phyloP scores from a whole-genome alignment of 1,140 invertebrate species.

The Eubasilissa regina region DNA sequence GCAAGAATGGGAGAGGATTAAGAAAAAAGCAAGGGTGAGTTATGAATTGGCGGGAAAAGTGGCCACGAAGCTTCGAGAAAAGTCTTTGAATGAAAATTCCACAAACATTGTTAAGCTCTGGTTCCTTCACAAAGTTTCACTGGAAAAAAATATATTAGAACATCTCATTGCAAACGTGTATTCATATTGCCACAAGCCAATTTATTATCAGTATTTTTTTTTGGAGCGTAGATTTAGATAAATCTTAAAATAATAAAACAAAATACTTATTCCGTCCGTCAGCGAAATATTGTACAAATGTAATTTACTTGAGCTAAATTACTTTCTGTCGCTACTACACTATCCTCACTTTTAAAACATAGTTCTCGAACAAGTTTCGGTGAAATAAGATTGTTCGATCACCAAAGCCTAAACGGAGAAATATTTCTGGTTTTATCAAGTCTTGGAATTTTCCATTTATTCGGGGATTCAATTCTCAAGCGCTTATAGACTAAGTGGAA shows the following conservation, averaged over 20 bases:
- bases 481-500: slow-evolving; percentile 52
- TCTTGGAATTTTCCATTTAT: slow-evolving; percentile 37
- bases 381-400: slow-evolving; percentile 22
- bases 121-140: neutral
- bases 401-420: slow-evolving; percentile 20
- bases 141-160: neutral
- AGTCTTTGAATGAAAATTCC: slow-evolving; percentile 45
- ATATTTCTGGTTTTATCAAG: slow-evolving; percentile 43
- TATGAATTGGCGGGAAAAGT: slow-evolving; percentile 56
- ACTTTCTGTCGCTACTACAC: slow-evolving; percentile 8
- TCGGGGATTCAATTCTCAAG: slow-evolving; percentile 40
- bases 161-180: no score
- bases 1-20: slow-evolving; percentile 60
- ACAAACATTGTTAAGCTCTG: slow-evolving; percentile 32
- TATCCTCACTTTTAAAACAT: slow-evolving; percentile 7
- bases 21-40: slow-evolving; percentile 55
- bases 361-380: slow-evolving; percentile 19
- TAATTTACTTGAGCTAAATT: neutral
- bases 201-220: neutral
- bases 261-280: slow-evolving; percentile 2
- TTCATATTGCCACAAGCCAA: neutral
- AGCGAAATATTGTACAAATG: slow-evolving; percentile 8
- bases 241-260: neutral
- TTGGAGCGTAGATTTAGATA: no score
- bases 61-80: slow-evolving; percentile 31